Conservation (phyloP, 1,140 invertebrate species). For the Macrocentrus cingulum region DNA sequence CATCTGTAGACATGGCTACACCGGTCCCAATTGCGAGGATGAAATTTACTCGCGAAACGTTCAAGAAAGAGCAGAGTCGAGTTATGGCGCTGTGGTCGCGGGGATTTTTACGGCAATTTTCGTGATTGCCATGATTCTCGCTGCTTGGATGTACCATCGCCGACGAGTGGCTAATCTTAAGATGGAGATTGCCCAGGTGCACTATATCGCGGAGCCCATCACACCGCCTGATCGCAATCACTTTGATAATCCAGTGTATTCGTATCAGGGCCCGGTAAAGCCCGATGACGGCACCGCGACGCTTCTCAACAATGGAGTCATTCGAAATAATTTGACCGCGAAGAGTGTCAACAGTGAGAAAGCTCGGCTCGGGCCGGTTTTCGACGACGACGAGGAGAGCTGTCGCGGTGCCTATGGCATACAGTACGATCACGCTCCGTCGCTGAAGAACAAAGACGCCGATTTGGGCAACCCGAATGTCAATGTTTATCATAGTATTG, state of each 20-base stretch:
- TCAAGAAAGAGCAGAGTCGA: constrained; percentile 44
- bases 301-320: constrained; percentile 62
- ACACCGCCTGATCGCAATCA: constrained; percentile 77
- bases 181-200: constrained; percentile 82
- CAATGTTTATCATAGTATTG: constrained; percentile 78
- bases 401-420: constrained; percentile 58
- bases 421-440: constrained; percentile 63
- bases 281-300: constrained; percentile 63
- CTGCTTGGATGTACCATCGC: constrained; percentile 75
- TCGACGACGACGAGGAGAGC: constrained; percentile 57
- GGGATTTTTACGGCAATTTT: constrained; percentile 70
- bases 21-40: constrained; percentile 65
- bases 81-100: constrained; percentile 63
- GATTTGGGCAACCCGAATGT: constrained; percentile 80
- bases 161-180: constrained; percentile 77
- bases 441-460: constrained; percentile 78
- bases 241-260: constrained; percentile 91
- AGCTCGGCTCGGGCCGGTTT: constrained; percentile 41
- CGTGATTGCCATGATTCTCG: constrained; percentile 65
- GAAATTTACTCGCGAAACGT: constrained; percentile 46
- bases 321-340: constrained; percentile 70
- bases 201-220: constrained; percentile 78
- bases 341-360: constrained; percentile 53
- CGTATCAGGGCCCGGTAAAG: constrained; percentile 65
- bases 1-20: constrained; percentile 75